Base-by-base conservation (phyloP, 2,888 invertebrate genomes). In the Rotaria magnacalcarata region DNA sequence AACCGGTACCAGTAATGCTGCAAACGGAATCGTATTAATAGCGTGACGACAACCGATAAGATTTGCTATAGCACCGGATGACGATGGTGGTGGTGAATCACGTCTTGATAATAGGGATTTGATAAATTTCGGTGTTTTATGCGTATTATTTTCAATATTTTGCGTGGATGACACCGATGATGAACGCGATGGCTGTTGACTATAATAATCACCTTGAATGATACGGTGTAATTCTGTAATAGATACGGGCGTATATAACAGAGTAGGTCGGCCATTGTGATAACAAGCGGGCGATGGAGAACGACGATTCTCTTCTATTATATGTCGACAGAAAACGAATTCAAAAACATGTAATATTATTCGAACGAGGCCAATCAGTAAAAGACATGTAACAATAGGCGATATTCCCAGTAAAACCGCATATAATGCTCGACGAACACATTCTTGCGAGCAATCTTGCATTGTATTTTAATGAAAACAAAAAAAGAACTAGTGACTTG, bases 201-300 rank as follows among this genome's bases (percentile, higher is more conserved):
- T 54, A 21, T 54, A 3, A 54, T 54, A 54, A 21, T 54, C 34
- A 80, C 80, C 80, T 80, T 80, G 80, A 47, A 80, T 80, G n/a
- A 80, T 80, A 41, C 80, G 80, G 6, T 80, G 80, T 80, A 80
- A 14, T 80, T 80, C 80, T 11, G 47, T n/a, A 8, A 41, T 43
- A 3, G 80, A 43, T n/a, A 80, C 80, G 3, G 80, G 80, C 5
- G 80, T 80, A n/a, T 80, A 80, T 4, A 19, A n/a, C 47, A 80
- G 80, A 47, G 47, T 47, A 24, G 47, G 47, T 24, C 80, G 80
- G 3, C 80, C 80, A 24, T 0, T 7, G 14, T 24, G 80, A 47
- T 80, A 34, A n/a, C 4, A 24, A 4, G 14, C 4, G 10, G 47
- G n/a, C 3, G 80, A 47, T 47, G 47, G 11, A 47, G 47, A n/a